Conservation (phyloP, 2,113 vertebrate genomes). For the Orycteropus afer region DNA sequence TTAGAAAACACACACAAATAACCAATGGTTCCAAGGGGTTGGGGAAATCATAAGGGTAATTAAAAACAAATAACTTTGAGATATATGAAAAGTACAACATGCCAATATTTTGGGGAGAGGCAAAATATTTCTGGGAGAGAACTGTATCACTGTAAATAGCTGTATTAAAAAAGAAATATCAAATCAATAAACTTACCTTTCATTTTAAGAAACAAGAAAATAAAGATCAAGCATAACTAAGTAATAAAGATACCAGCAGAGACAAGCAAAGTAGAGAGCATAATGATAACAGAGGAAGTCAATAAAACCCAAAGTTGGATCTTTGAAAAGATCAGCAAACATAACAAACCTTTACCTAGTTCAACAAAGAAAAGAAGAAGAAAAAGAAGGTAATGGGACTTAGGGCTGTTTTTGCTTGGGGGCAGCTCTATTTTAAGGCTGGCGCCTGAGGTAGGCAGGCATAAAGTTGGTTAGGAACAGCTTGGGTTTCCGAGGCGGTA, state of each 20-base stretch:
- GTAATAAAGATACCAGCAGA: neutral
- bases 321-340: too few relatives aligned
- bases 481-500: too few relatives aligned
- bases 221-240: neutral
- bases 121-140: neutral
- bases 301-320: too few relatives aligned
- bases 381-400: too few relatives aligned
- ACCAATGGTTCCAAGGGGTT: neutral
- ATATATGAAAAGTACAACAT: neutral
- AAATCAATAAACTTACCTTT: neutral
- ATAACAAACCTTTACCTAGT: neutral
- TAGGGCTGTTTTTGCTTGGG: too few relatives aligned
- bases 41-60: neutral
- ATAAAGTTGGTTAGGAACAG: too few relatives aligned
- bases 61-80: neutral
- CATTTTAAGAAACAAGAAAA: neutral
- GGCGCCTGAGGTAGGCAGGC: too few relatives aligned
- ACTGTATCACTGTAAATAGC: neutral
- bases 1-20: neutral
- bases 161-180: neutral
- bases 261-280: neutral
- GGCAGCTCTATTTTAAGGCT: too few relatives aligned
- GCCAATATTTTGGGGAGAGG: neutral
- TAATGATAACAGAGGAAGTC: too few relatives aligned
- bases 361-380: neutral